phyloP scores from a whole-genome alignment of 2,797 vertebrate species.

The Holocentrus rufus region DNA sequence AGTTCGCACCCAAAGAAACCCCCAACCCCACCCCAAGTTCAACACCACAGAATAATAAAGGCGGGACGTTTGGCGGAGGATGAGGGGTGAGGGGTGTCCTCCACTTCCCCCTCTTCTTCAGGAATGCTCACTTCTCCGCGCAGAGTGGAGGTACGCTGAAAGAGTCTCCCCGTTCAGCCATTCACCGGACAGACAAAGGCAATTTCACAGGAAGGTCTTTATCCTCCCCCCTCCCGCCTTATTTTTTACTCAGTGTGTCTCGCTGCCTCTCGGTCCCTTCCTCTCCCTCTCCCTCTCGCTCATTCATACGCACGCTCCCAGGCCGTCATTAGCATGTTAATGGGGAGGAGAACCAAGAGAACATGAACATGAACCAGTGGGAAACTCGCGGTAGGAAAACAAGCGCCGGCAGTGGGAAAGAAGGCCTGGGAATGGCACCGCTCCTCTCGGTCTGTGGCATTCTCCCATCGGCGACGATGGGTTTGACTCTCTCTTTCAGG shows the following conservation, averaged over 20 bases:
- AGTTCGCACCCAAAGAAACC: constrained; percentile 39
- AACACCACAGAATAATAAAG: constrained; percentile 37
- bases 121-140: constrained; percentile 77
- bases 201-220: constrained; percentile 75
- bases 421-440: constrained; percentile 62
- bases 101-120: constrained; percentile 36
- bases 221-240: constrained; percentile 17
- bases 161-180: constrained; percentile 48
- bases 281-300: constrained; percentile 24
- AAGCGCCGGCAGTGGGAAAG: constrained; percentile 33
- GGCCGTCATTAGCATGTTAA: constrained; percentile 79
- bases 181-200: constrained; percentile 78
- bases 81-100: constrained; percentile 29
- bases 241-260: constrained; percentile 35
- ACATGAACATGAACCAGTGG: constrained; percentile 65
- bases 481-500: not conserved
- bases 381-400: constrained; percentile 46
- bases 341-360: constrained; percentile 51
- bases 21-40: constrained; percentile 28
- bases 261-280: constrained; percentile 6
- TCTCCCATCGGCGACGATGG: constrained; percentile 12
- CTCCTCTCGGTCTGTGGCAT: constrained; percentile 6
- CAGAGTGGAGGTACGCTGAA: constrained; percentile 46
- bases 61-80: constrained; percentile 9
- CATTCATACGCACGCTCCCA: constrained; percentile 29